Evolutionary conservation across 2,113 vertebrate genomes (phyloP), one percentile per base, ranked within the genome.

Genomic region (Gallinago media): DNA sequence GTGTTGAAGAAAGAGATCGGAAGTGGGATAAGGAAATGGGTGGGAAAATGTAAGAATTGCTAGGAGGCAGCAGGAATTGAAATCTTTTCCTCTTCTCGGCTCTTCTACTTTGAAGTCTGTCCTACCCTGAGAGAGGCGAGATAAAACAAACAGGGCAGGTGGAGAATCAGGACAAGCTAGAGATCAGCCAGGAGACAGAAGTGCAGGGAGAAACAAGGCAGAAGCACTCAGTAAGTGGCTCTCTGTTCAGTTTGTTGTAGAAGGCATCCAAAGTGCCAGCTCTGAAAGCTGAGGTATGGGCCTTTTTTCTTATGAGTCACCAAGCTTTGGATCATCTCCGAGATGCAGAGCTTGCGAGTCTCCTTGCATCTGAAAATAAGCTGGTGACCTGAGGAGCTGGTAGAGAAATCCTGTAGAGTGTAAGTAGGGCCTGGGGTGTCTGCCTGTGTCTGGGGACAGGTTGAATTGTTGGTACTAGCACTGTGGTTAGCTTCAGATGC

Each of bases 21-120:
- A 96, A 78, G 36, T 50, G 66, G 71, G 81, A 94, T 97, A 95
- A 91, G 78, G 67, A 92, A 95, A 66, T 58, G 85, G 73, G 62
- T 89, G 87, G 74, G 83, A 72, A 92, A 94, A 85, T 25, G 22
- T 32, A 66, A 62, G 71, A 88, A 32, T 59, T 91, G 67, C 85
- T 91, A 50, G n/a, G 46, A 95, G 87, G 81, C 81, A 76, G 31
- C 23, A 62, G 56, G 71, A 79, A 46, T 66, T 65, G 31, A 76
- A 82, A 46, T 47, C 2, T 61, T 63, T 89, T 76, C 79, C 83
- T 58, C 32, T 81, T 55, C 44, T 88, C 5, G 1, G 25, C 75
- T 95, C 32, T 92, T 89, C 27, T 17, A 11, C 78, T 94, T 93
- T 88, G 66, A 96, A 95, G 80, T 88, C 58, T 78, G 73, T 63